Percentiles rank a stretch among this genome's conserved stretches.
These are phyloP conservation scores for Cyanoderma ruficeps DNA, from an alignment of 2,113 vertebrate genomes.

Conservation along the genomic window DNA sequence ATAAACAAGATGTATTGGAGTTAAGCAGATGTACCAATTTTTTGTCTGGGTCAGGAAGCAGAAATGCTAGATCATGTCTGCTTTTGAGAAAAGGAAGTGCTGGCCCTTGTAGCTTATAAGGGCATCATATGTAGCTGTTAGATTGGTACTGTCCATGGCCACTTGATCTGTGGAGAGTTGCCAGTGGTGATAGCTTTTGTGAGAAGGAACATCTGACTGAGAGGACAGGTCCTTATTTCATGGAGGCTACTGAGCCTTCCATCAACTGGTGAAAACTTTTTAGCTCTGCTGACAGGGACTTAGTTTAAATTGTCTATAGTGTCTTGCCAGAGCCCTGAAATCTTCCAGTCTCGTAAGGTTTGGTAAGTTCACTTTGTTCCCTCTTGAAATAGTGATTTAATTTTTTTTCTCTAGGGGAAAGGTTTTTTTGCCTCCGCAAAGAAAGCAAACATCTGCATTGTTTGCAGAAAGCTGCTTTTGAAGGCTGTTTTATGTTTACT, in stretches of 20 bases:
- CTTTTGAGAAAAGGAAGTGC: background rate
- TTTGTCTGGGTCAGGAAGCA: background rate
- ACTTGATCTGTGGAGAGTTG: background rate
- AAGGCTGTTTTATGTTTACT: conserved; percentile 61
- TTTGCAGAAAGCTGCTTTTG: conserved; percentile 71
- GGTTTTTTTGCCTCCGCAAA: background rate
- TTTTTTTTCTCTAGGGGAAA: conserved; percentile 55
- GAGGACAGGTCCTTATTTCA: background rate
- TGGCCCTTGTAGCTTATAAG: background rate
- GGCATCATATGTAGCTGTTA: background rate
- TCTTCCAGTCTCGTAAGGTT: background rate
- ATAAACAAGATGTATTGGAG: background rate
- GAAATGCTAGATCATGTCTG: background rate
- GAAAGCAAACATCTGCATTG: conserved; percentile 66
- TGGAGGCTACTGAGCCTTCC: background rate
- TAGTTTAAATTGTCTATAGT: background rate
- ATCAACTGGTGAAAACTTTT: background rate
- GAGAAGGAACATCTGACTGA: background rate
- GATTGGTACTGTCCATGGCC: background rate
- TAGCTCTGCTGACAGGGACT: background rate
- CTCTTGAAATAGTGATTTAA: conserved; percentile 12
- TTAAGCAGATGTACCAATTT: background rate
- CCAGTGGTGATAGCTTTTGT: background rate
- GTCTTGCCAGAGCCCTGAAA: background rate
- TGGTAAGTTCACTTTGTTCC: background rate